Percentiles rank a stretch among this genome's conserved stretches.
phyloP scores from a whole-genome alignment of 2,888 invertebrate species.

The Mantis religiosa region DNA sequence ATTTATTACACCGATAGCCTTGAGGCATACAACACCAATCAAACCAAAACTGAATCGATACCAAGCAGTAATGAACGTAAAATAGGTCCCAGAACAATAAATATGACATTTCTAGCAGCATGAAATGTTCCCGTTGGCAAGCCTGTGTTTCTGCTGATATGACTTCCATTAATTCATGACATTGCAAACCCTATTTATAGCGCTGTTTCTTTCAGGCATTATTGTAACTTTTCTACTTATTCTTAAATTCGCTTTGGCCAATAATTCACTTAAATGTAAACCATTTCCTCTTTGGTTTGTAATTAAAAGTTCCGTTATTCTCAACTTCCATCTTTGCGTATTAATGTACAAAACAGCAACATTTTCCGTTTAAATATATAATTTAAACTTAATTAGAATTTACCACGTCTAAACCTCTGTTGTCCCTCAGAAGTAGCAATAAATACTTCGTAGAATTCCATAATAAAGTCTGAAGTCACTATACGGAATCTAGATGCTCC shows the following conservation, averaged over 20 bases:
- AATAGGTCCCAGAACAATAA: constrained; percentile 29
- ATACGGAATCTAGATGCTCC: neutral
- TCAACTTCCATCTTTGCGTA: neutral
- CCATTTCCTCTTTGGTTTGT: neutral
- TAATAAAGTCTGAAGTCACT: neutral
- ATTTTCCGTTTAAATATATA: neutral
- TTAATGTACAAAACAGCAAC: neutral
- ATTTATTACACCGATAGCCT: neutral
- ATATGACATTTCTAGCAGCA: neutral
- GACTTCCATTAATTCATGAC: neutral
- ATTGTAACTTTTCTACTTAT: neutral
- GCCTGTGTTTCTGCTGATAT: neutral
- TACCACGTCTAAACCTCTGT: neutral
- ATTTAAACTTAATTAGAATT: neutral
- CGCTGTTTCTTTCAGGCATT: neutral
- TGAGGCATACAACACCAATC: neutral
- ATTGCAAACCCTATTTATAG: neutral
- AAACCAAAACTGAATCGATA: neutral
- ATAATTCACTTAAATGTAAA: neutral
- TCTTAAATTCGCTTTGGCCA: neutral
- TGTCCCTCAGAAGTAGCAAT: neutral
- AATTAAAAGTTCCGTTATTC: neutral
- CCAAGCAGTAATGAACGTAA: neutral
- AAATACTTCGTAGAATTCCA: neutral
- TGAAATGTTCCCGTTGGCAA: neutral